phyloP scores from a whole-genome alignment of 23 tunicate genomes.

The Styela clava region DNA sequence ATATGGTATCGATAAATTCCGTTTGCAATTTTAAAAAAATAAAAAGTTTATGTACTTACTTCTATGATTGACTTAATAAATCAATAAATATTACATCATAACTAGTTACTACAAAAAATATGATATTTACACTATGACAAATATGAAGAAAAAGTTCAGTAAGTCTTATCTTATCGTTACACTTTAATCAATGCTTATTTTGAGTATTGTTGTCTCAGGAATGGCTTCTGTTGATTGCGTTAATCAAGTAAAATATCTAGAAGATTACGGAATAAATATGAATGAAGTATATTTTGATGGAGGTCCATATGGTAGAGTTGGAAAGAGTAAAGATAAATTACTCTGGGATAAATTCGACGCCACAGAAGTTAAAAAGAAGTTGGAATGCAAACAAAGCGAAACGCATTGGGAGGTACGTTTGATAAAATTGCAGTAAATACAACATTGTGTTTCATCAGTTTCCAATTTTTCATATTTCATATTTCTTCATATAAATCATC shows the following conservation, averaged over 20 bases:
- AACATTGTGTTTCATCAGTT: neutral
- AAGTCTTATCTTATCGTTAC: too few species aligned
- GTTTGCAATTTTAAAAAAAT: too few species aligned
- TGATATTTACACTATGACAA: too few species aligned
- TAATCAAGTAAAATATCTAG: conserved; percentile 29
- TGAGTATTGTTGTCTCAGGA: too few species aligned
- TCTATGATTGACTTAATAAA: too few species aligned
- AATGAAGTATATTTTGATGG: conserved; percentile 35
- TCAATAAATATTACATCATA: too few species aligned
- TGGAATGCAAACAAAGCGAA: conserved; percentile 57
- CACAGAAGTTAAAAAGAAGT: conserved; percentile 20
- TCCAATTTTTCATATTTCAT: neutral
- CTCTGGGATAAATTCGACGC: conserved; percentile 50
- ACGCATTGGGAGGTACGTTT: conserved; percentile 66
- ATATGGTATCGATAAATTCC: too few species aligned
- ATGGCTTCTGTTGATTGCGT: conserved; percentile 74
- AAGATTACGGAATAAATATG: conserved; percentile 67
- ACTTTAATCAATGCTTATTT: too few species aligned
- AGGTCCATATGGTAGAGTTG: conserved; percentile 78
- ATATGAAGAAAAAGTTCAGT: too few species aligned
- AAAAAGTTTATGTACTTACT: too few species aligned
- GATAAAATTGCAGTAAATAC: neutral
- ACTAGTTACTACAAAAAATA: too few species aligned
- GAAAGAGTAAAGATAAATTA: conserved; percentile 48
- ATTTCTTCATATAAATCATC: neutral